Evolutionary conservation across 2,888 invertebrate species (phyloP).

Genomic region (Agrypnus murinus): DNA sequence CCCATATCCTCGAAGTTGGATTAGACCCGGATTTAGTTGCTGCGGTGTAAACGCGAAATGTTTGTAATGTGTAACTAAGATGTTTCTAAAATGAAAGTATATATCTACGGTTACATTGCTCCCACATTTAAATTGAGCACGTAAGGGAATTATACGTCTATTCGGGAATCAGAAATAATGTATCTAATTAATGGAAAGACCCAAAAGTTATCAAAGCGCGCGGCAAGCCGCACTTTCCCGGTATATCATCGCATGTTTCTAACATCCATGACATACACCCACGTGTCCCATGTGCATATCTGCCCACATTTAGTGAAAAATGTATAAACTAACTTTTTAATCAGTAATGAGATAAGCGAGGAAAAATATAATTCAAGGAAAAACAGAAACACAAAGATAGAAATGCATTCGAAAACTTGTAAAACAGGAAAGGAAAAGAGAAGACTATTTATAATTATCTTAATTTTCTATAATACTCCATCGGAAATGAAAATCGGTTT

Average conservation of each 20-base stretch:
- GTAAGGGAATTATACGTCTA: conserved; percentile 17
- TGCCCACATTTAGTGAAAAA: no score
- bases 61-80: conserved; percentile 46
- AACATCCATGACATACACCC: no score
- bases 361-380: not conserved
- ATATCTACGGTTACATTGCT: conserved; percentile 8
- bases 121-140: conserved; percentile 18
- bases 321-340: not conserved
- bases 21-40: conserved; percentile 52
- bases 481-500: conserved; percentile 52
- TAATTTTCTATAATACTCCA: conserved; percentile 52
- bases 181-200: conserved; percentile 2
- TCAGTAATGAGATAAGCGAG: not conserved
- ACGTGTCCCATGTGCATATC: no score
- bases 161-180: conserved; percentile 12
- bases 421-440: not conserved
- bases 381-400: not conserved
- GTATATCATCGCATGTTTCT: no score
- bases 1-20: conserved; percentile 58
- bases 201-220: conserved; percentile 5
- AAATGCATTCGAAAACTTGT: not conserved
- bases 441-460: conserved; percentile 41
- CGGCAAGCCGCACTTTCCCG: no score
- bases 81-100: conserved; percentile 44
- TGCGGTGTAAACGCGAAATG: conserved; percentile 51